Percentiles rank a stretch among this genome's conserved stretches.
Conservation (phyloP, 2,113 vertebrate genomes). For the Morone chrysops region DNA sequence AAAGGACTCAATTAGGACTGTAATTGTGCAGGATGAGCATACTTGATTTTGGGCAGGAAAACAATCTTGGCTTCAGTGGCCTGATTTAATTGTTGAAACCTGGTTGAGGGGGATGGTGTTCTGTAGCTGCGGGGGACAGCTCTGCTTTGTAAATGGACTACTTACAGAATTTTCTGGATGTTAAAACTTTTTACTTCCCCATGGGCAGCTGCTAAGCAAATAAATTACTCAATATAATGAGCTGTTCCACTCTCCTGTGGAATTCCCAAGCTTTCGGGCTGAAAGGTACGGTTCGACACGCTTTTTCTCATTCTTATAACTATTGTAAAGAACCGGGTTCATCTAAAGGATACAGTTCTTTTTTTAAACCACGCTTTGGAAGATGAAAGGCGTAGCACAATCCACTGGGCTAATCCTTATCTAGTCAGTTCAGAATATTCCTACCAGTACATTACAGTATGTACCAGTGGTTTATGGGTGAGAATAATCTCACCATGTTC, state of each 20-base stretch:
- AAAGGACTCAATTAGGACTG: slow-evolving; percentile 24
- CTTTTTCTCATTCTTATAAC: slow-evolving; percentile 58
- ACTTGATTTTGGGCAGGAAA: slow-evolving; percentile 55
- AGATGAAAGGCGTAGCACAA: slow-evolving; percentile 73
- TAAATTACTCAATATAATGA: slow-evolving; percentile 80
- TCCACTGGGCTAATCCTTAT: slow-evolving; percentile 75
- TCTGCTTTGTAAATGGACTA: slow-evolving; percentile 73
- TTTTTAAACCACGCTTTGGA: slow-evolving; percentile 22
- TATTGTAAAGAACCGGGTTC: slow-evolving; percentile 74
- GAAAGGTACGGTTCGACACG: slow-evolving; percentile 67
- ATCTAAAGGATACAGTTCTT: slow-evolving; percentile 75
- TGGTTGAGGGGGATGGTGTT: slow-evolving; percentile 49
- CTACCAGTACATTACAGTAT: slow-evolving; percentile 29
- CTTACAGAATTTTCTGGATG: slow-evolving; percentile 78
- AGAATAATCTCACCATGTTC: slow-evolving; percentile 40
- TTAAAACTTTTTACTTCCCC: slow-evolving; percentile 71
- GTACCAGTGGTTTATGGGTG: slow-evolving; percentile 45
- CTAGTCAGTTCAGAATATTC: slow-evolving; percentile 61
- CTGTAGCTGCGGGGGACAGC: slow-evolving; percentile 71
- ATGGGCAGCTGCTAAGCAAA: slow-evolving; percentile 75
- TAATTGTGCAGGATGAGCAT: slow-evolving; percentile 51
- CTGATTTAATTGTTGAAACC: slow-evolving; percentile 67
- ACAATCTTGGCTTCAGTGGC: slow-evolving; percentile 53
- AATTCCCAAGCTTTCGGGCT: slow-evolving; percentile 62
- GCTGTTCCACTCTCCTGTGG: slow-evolving; percentile 61